Evolutionary conservation across 2,888 invertebrate genomes (phyloP).

Genomic region (Xanthorhoe spadicearia): DNA sequence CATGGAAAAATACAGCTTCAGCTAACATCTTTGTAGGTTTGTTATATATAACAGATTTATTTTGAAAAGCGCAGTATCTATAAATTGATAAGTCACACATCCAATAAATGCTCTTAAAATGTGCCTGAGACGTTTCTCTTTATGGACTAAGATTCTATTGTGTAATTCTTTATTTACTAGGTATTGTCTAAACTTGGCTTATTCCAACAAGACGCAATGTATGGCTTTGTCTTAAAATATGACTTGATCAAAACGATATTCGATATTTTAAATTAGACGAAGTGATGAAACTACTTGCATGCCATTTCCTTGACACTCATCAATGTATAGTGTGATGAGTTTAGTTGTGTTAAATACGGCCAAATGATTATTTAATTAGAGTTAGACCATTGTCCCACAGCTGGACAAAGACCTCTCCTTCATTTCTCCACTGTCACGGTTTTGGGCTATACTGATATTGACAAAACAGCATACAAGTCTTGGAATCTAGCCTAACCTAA

Average conservation of each 20-base stretch:
- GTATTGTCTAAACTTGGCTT: slow-evolving; percentile 24
- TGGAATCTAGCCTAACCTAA: slow-evolving; percentile 26
- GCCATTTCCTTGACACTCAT: no score
- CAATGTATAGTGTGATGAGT: no score
- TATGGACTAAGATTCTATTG: slow-evolving; percentile 24
- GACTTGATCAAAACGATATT: background rate
- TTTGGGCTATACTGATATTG: background rate
- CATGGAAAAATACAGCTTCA: background rate
- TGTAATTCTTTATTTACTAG: slow-evolving; percentile 32
- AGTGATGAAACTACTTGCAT: no score
- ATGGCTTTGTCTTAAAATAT: background rate
- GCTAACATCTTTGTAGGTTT: background rate
- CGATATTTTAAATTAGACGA: no score
- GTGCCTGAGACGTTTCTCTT: slow-evolving; percentile 36
- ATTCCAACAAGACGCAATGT: slow-evolving; percentile 30
- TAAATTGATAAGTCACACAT: slow-evolving; percentile 29
- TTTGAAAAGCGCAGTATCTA: background rate
- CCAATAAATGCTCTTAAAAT: slow-evolving; percentile 30
- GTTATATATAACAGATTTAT: background rate
- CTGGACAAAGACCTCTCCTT: no score
- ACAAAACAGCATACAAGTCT: background rate
- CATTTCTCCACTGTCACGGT: no score
- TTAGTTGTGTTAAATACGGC: no score
- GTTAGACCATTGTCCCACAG: no score
- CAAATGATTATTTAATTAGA: no score